phyloP scores from a whole-genome alignment of 2,797 vertebrate genomes.

The Acropternis orthonyx region DNA sequence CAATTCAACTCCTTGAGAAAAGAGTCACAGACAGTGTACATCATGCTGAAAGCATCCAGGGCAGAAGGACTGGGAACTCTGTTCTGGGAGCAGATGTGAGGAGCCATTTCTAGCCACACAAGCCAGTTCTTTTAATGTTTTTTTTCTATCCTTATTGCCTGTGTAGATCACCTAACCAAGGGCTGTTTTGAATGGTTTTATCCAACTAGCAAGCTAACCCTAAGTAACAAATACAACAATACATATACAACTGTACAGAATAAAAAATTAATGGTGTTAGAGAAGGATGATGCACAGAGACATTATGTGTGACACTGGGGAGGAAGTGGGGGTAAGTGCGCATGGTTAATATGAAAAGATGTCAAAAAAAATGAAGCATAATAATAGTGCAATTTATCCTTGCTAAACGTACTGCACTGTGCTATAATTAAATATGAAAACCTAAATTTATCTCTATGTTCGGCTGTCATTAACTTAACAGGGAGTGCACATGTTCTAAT shows the following conservation, averaged over 20 bases:
- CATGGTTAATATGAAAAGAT: slow-evolving; percentile 83
- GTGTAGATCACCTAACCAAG: neutral
- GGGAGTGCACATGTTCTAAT: slow-evolving; percentile 88
- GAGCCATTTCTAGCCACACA: neutral
- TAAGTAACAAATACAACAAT: slow-evolving; percentile 58
- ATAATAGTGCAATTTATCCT: slow-evolving; percentile 94
- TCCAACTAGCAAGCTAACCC: slow-evolving; percentile 33
- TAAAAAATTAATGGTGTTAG: slow-evolving; percentile 51
- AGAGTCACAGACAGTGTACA: neutral
- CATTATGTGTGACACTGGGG: slow-evolving; percentile 62
- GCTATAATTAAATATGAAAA: slow-evolving; percentile 98
- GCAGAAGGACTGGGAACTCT: neutral
- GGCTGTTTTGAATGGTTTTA: neutral
- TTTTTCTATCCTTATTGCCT: neutral
- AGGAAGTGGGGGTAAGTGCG: slow-evolving; percentile 70
- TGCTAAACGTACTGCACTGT: slow-evolving; percentile 85
- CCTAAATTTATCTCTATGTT: slow-evolving; percentile 91
- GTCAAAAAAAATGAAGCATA: slow-evolving; percentile 85
- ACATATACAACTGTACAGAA: slow-evolving; percentile 11
- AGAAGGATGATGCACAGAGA: slow-evolving; percentile 62
- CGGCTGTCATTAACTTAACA: slow-evolving; percentile 94
- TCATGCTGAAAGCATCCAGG: neutral
- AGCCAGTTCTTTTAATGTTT: neutral
- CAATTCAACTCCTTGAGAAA: neutral
- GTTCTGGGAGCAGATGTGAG: neutral